Base-by-base conservation (phyloP, 2,113 vertebrate species). In the Pungitius pungitius region DNA sequence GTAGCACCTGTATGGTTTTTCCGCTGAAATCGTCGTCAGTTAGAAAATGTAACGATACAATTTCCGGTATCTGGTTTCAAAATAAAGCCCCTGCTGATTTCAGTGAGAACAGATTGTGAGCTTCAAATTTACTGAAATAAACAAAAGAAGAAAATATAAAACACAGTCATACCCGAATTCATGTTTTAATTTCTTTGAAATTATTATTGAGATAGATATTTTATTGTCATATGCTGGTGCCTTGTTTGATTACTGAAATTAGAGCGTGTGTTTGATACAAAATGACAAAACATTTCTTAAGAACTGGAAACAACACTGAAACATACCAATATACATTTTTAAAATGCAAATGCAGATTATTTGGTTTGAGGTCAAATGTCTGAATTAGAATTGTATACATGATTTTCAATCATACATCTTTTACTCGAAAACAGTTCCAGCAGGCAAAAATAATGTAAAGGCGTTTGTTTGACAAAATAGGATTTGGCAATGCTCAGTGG, bases 1-100 rank as follows among this genome's bases (percentile, higher is more conserved):
- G n/a, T 43, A 77, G 82, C 91, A 93, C 91, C 87, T 91, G 91
- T 90, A 60, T 61, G 68, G 65, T 39, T 24, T 24, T 24, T 47
- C 47, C 59, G 52, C 0, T 7, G 69, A 74, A 75, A 78, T 20
- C 61, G 42, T 0, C 27, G 74, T 78, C 58, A 75, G 77, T 12
- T 12, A 14, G 7, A 2, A 57, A 52, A 73, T 1, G 18, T 11
- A 75, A 57, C 1, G 6, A 24, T 1, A 68, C 49, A 2, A 67
- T 57, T 77, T 89, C 90, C 90, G 80, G 80, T 80, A 1, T 64
- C 1, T 14, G 15, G 30, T 87, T 91, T 85, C 90, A 90, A 79
- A 90, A 81, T 91, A 91, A 91, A 87, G n/a, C 14, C 43, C 30
- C n/a, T 39, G 20, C 12, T 58, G 35, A 57, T 33, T 22, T 18